Percentiles rank a stretch among this genome's conserved stretches.
phyloP scores from a whole-genome alignment of 1,140 invertebrate species.

The Orchesella cincta region DNA sequence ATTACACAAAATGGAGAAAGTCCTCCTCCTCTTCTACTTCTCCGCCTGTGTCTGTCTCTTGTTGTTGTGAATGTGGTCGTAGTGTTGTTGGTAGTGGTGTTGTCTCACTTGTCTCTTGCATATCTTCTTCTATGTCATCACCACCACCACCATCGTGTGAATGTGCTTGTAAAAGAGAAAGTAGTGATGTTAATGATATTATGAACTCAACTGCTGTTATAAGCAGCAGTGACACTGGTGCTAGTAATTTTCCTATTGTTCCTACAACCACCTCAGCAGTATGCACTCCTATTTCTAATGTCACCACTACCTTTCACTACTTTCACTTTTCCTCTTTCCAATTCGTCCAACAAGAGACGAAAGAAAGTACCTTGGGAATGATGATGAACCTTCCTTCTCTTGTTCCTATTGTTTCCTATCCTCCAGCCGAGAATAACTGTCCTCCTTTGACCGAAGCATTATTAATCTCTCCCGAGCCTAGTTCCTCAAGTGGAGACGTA shows the following conservation, averaged over 20 bases:
- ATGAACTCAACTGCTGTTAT: too few species aligned
- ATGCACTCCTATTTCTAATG: too few species aligned
- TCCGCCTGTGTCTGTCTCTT: slow-evolving; percentile 11
- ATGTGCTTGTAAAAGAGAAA: not conserved
- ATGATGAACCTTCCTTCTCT: not conserved
- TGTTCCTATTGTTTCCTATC: not conserved
- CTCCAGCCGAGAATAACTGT: not conserved
- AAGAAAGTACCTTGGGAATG: not conserved
- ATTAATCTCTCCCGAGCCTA: not conserved
- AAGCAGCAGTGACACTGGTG: not conserved
- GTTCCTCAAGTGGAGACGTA: not conserved
- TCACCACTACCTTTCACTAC: not conserved
- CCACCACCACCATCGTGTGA: not conserved
- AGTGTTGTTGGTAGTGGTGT: slow-evolving; percentile 9
- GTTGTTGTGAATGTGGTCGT: not conserved
- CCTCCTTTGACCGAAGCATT: too few species aligned
- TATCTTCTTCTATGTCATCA: not conserved
- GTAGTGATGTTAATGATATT: too few species aligned
- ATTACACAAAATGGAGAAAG: slow-evolving; percentile 3
- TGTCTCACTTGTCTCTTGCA: not conserved
- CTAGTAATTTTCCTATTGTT: not conserved
- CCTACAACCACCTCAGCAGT: not conserved
- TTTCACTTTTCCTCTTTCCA: not conserved
- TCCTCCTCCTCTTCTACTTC: slow-evolving; percentile 19
- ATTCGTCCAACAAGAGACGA: not conserved